A percentile compares a stretch with the other conserved stretches of the same genome.
These are phyloP conservation scores for Xiphorhynchus elegans DNA, from an alignment of 2,113 vertebrate genomes.

Conservation along the genomic window DNA sequence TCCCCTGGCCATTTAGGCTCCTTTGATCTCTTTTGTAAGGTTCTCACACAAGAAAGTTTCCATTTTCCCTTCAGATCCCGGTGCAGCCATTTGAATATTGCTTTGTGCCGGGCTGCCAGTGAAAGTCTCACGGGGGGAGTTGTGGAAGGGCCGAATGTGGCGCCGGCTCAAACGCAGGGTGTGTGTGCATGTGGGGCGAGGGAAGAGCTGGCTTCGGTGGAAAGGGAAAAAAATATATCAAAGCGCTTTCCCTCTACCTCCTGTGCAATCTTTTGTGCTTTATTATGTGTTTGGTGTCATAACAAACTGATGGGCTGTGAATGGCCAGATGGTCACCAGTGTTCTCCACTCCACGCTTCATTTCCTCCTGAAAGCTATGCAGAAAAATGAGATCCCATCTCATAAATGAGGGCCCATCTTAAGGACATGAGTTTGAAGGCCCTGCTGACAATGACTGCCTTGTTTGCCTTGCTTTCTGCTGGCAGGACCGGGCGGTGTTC, in stretches of 20 bases:
- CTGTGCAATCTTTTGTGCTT: conserved; percentile 55
- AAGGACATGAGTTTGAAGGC: conserved; percentile 41
- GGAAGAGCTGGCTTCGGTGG: conserved; percentile 30
- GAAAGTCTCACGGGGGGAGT: conserved; percentile 27
- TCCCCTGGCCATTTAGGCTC: conserved; percentile 45
- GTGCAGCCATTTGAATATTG: conserved; percentile 47
- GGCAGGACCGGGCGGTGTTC: background rate
- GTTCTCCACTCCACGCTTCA: conserved; percentile 58
- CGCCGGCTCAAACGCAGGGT: background rate
- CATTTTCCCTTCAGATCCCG: conserved; percentile 36
- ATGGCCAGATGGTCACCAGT: conserved; percentile 72
- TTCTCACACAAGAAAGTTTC: conserved; percentile 61
- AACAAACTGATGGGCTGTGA: conserved; percentile 70
- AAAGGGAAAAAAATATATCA: conserved; percentile 36
- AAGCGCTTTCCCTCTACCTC: conserved; percentile 55
- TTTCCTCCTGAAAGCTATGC: conserved; percentile 71
- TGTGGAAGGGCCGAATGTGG: background rate
- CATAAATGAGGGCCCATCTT: conserved; percentile 56
- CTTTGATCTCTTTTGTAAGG: conserved; percentile 68
- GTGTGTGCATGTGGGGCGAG: background rate
- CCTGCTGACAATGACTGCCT: conserved; percentile 51
- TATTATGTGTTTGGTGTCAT: conserved; percentile 69
- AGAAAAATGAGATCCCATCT: conserved; percentile 72
- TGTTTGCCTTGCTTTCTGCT: conserved; percentile 4
- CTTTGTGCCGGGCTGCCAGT: conserved; percentile 23